A percentile compares a stretch with the other conserved stretches of the same genome.
Conservation (phyloP, 1,140 invertebrate genomes). For the Muscidifurax raptorellus region DNA sequence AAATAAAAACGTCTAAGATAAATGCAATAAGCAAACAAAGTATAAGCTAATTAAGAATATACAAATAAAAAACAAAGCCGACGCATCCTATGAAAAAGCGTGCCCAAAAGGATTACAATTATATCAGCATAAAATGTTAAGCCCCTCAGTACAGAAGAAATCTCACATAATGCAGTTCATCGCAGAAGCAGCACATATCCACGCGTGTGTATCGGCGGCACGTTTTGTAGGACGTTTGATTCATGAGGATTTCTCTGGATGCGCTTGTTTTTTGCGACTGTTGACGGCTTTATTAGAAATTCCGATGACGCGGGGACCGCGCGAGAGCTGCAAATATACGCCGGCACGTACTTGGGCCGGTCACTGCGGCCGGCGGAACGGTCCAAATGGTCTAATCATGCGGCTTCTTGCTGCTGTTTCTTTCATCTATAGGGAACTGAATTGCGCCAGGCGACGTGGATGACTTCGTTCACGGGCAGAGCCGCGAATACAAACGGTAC, state of each 20-base stretch:
- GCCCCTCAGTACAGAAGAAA: neutral
- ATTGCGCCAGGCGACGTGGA: constrained; percentile 61
- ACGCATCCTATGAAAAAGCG: neutral
- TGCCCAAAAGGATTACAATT: neutral
- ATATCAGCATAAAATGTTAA: too few species aligned
- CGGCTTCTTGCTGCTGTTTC: constrained; percentile 62
- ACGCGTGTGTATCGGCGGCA: constrained; percentile 67
- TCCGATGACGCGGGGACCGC: constrained; percentile 65
- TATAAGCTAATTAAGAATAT: neutral
- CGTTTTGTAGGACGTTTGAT: constrained; percentile 64
- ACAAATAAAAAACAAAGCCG: neutral
- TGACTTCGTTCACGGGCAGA: constrained; percentile 62
- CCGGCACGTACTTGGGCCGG: constrained; percentile 66
- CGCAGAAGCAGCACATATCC: constrained; percentile 61
- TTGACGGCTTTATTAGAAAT: constrained; percentile 74
- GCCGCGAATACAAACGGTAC: constrained; percentile 33
- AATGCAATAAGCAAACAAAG: neutral
- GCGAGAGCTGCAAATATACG: constrained; percentile 44
- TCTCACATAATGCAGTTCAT: constrained; percentile 3
- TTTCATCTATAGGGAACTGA: constrained; percentile 49
- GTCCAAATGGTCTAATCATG: constrained; percentile 63
- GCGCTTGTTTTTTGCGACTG: constrained; percentile 67
- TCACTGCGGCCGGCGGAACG: constrained; percentile 55
- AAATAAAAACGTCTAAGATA: neutral
- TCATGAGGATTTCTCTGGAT: constrained; percentile 70